Evolutionary conservation across 2,797 vertebrate species (phyloP).

Genomic region (Oreochromis grahami): DNA sequence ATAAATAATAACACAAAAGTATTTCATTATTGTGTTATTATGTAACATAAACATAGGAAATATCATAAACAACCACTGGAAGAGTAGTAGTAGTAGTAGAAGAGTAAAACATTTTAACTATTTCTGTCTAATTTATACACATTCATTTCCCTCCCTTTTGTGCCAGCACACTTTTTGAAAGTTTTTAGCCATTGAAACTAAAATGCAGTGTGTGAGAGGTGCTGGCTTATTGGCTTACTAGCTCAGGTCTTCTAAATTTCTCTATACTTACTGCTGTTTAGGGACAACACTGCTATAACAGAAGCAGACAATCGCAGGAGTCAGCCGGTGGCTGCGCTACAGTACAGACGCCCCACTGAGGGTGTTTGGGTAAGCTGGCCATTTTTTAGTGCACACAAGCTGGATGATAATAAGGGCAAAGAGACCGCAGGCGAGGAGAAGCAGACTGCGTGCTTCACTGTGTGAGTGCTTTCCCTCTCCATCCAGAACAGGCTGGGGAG

Average conservation of each 20-base stretch:
- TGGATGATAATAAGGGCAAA: constrained; percentile 12
- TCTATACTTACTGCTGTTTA: constrained; percentile 13
- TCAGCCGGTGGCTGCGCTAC: constrained; percentile 12
- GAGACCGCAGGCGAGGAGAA: constrained; percentile 1
- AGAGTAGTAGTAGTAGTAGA: not conserved
- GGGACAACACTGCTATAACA: not conserved
- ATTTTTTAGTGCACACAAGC: constrained; percentile 20
- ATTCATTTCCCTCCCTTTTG: not conserved
- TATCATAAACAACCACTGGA: not conserved
- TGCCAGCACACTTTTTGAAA: not conserved
- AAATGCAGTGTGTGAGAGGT: not conserved
- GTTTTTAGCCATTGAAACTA: not conserved
- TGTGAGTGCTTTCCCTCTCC: not conserved
- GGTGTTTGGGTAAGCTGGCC: constrained; percentile 33
- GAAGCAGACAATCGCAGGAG: not conserved
- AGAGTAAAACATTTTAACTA: not conserved
- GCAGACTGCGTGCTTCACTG: not conserved
- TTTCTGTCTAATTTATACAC: not conserved
- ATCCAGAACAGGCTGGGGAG: not conserved
- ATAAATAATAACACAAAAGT: not conserved
- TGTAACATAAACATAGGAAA: not conserved
- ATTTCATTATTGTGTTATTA: not conserved
- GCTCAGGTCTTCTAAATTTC: constrained; percentile 17
- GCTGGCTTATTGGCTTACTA: constrained; percentile 21
- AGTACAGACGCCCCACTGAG: constrained; percentile 7